Percentiles rank a stretch among this genome's conserved stretches.
Evolutionary conservation across 2,888 invertebrate species (phyloP).

Genomic region (Rosalia funebris): DNA sequence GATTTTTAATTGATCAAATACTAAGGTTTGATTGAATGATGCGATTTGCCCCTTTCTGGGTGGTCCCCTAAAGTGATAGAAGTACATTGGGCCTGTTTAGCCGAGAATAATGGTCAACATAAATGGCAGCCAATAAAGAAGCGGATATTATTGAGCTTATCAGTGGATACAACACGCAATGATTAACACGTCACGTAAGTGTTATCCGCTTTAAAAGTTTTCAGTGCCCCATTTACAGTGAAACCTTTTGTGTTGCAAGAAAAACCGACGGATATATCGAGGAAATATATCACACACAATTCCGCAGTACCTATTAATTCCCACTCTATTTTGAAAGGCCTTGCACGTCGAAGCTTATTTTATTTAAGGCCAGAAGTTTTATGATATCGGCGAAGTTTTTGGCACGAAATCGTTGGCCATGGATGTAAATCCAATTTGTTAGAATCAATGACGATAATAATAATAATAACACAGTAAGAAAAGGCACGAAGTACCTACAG

Average conservation of each 20-base stretch:
- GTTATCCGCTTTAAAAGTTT: constrained; percentile 12
- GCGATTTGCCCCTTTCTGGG: too few relatives aligned
- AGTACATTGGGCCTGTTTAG: background rate
- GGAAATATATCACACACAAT: background rate
- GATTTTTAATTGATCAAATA: too few relatives aligned
- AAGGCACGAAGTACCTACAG: too few relatives aligned
- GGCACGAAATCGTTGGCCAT: too few relatives aligned
- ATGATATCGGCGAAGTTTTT: background rate
- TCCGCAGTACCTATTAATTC: background rate
- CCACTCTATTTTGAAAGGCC: background rate
- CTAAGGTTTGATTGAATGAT: too few relatives aligned
- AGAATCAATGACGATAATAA: too few relatives aligned
- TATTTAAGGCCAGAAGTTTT: background rate
- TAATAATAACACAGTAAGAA: too few relatives aligned
- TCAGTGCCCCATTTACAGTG: background rate
- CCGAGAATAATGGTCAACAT: constrained; percentile 1
- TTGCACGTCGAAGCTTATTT: background rate
- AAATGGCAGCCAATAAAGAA: background rate
- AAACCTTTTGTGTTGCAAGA: constrained; percentile 18
- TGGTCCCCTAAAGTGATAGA: background rate
- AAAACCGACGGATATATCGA: background rate
- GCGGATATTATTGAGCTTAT: constrained; percentile 2
- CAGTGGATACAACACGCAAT: constrained; percentile 5
- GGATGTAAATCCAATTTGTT: too few relatives aligned
- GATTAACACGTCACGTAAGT: constrained; percentile 8